A percentile compares a stretch with the other conserved stretches of the same genome.
These are phyloP conservation scores for Hybognathus amarus DNA, from an alignment of 2,797 vertebrate species.

Conservation along the genomic window DNA sequence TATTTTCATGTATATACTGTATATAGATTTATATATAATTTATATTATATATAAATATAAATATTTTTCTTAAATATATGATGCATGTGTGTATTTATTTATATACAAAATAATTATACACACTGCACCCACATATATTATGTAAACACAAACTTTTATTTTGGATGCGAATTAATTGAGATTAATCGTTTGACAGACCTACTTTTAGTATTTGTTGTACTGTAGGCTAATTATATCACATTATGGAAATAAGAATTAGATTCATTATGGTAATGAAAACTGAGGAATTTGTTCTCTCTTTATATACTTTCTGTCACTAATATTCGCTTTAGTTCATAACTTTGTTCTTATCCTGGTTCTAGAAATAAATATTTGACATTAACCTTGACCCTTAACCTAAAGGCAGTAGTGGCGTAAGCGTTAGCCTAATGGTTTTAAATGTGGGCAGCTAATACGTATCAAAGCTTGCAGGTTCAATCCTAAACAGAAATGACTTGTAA, in stretches of 20 bases:
- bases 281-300: neutral
- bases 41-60: no score
- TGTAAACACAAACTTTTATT: no score
- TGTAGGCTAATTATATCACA: neutral
- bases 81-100: no score
- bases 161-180: no score
- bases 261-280: neutral
- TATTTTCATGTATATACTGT: no score
- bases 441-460: neutral
- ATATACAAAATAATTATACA: no score
- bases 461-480: constrained; percentile 12
- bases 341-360: neutral
- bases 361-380: neutral
- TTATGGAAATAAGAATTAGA: neutral
- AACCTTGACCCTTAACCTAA: neutral
- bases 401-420: neutral
- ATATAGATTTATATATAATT: no score
- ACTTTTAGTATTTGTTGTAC: no score
- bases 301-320: neutral
- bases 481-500: neutral
- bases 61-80: no score
- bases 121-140: no score
- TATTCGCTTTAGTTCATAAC: neutral
- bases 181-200: no score
- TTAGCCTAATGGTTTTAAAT: constrained; percentile 17